These are phyloP conservation scores for Cardiocondyla obscurior DNA, from an alignment of 1,140 invertebrate genomes.

Conservation along the genomic window DNA sequence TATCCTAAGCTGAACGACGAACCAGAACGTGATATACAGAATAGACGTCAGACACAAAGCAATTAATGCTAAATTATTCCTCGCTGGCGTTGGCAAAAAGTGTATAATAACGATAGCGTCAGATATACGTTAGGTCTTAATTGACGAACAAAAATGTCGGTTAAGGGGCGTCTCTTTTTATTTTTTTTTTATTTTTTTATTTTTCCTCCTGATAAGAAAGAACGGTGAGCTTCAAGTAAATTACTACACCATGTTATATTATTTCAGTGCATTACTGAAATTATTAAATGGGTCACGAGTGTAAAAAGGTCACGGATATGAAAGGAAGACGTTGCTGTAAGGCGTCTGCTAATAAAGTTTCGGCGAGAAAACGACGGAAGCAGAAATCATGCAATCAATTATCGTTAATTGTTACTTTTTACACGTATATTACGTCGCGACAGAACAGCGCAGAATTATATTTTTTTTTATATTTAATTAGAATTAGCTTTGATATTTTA, in stretches of 20 bases:
- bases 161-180: neutral
- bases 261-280: neutral
- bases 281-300: too few relatives aligned
- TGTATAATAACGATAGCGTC: slow-evolving; percentile 31
- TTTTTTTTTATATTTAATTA: neutral
- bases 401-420: neutral
- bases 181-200: neutral
- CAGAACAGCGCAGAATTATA: neutral
- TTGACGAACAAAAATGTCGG: neutral
- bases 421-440: neutral
- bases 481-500: neutral
- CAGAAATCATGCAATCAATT: neutral
- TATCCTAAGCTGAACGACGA: slow-evolving; percentile 51
- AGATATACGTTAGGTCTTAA: neutral
- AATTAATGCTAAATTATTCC: slow-evolving; percentile 68
- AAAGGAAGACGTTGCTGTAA: neutral
- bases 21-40: slow-evolving; percentile 56
- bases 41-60: slow-evolving; percentile 43
- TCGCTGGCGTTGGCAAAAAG: slow-evolving; percentile 22
- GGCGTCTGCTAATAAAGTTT: neutral
- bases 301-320: neutral
- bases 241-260: neutral
- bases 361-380: neutral
- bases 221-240: neutral
- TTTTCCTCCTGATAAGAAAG: neutral